Evolutionary conservation across 2,888 invertebrate species (phyloP).

Genomic region (Heliconius ismenius): DNA sequence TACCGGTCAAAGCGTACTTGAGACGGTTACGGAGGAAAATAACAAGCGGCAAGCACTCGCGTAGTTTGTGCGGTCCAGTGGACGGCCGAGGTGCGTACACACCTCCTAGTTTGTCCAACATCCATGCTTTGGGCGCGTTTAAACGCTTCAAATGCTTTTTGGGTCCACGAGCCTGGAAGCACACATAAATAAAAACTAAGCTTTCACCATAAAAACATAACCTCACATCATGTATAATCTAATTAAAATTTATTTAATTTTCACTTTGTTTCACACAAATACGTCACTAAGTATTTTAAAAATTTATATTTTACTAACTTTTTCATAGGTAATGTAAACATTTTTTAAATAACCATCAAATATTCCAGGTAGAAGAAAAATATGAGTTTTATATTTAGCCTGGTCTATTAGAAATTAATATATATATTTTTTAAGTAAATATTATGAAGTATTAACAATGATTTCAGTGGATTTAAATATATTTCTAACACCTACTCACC

Average conservation of each 20-base stretch:
- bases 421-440: not conserved
- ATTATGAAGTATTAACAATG: slow-evolving; percentile 39
- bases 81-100: slow-evolving; percentile 98
- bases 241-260: not conserved
- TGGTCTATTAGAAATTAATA: not conserved
- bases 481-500: slow-evolving; percentile 64
- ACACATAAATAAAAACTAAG: slow-evolving; percentile 44
- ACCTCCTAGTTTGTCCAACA: slow-evolving; percentile 99
- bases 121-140: slow-evolving; percentile 99
- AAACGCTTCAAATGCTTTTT: slow-evolving; percentile 99
- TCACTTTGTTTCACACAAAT: not conserved
- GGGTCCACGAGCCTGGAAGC: slow-evolving; percentile 95
- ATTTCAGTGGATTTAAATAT: slow-evolving; percentile 62
- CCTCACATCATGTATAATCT: not conserved
- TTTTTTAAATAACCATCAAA: not conserved
- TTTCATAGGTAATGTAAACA: not conserved
- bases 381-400: not conserved
- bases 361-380: not conserved
- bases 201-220: slow-evolving; percentile 3
- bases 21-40: slow-evolving; percentile 98
- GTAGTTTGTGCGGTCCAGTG: slow-evolving; percentile 98
- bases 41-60: slow-evolving; percentile 97
- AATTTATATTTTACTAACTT: not conserved
- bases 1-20: slow-evolving; percentile 98
- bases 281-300: not conserved